Base-by-base conservation (phyloP, 2,888 invertebrate genomes). In the Strigamia transsilvanica region DNA sequence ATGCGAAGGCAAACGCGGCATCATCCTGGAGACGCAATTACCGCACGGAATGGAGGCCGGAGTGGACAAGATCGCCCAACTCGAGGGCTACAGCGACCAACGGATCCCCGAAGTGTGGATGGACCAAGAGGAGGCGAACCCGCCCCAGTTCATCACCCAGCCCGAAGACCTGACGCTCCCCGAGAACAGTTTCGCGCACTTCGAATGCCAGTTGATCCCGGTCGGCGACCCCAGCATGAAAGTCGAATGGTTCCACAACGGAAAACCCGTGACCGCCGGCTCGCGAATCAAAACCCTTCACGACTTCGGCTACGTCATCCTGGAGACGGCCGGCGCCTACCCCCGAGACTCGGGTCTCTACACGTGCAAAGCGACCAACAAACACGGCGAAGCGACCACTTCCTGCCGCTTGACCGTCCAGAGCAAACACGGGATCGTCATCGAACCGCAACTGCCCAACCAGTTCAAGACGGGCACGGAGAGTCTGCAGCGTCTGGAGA, bases 171-270 rank as follows among this genome's bases (percentile, higher is more conserved):
- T 95, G 83, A 92, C 93, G 23, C 89, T 97, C 73, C 91, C 92
- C 10, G 97, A 98, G 89, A 96, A 96, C 86, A 93, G 94, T 6
- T 90, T 96, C 83, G 97, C 97, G 79, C 96, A 97, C 89, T 97
- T 97, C 86, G 97, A 98, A 89, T 96, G 96, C 86, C 92, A 95
- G 82, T 89, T 97, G 82, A 92, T 93, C 84, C 97, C 97, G 21
- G 92, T 96, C 18, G 96, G 96, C 86, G 97, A 97, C 88, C 94
- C 95, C 6, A 95, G 95, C 86, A 94, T 97, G 94, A 91, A 94
- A 85, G 96, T 97, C 13, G 98, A 98, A 89, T 99, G 98, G 98
- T 98, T 92, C 92, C 97, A 97, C 87, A 97, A 99, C 88, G 98
- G 97, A 73, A 94, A 97, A 88, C 93, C 97, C 4, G 91, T 99